Base-by-base conservation (phyloP, 1,140 invertebrate species). In the Ectropis grisescens region DNA sequence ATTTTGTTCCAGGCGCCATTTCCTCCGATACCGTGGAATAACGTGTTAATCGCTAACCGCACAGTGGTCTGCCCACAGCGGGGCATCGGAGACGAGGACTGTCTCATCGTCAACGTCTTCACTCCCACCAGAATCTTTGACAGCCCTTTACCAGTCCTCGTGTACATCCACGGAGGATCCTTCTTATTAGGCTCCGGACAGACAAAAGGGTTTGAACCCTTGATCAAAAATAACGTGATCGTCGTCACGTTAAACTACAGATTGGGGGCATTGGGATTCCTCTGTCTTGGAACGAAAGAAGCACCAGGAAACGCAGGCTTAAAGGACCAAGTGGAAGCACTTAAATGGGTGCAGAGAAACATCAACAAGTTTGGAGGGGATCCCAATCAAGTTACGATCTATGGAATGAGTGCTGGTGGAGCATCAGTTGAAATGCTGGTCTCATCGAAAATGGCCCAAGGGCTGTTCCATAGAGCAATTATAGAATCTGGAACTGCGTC, bases 51-150 rank as follows among this genome's bases (percentile, higher is more conserved):
- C 2, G 68, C 60, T 13, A 37, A 51, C 11, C 82, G 58, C 9
- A 39, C 13, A 52, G 27, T 46, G 38, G 45, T 10, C 47, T 74
- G 52, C 41, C 56, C 39, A 32, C 41, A 49, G 22, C 13, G 23
- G 3, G 37, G 41, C 54, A 22, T 24, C 41, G 79, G 76, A 1
- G 51, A 53, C n/a, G 88, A 91, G 71, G 91, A 95, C 57, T 94
- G 93, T 54, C 83, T 95, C 1, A 90, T 90, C 55, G 61, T 95
- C 7, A 94, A 95, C 59, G 87, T 94, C 1, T 93, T 89, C 58
- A 87, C 89, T 9, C 86, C 87, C 36, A 40, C 28, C 9, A 14
- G 33, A 11, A 45, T 57, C 8, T 11, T 29, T 1, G 22, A 44
- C 2, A 12, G 3, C 0, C 31, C 29, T 11, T 30, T 58, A 30